Percentiles rank a stretch among this genome's conserved stretches.
phyloP scores from a whole-genome alignment of 2,797 vertebrate genomes.

The Austrolebias charrua region DNA sequence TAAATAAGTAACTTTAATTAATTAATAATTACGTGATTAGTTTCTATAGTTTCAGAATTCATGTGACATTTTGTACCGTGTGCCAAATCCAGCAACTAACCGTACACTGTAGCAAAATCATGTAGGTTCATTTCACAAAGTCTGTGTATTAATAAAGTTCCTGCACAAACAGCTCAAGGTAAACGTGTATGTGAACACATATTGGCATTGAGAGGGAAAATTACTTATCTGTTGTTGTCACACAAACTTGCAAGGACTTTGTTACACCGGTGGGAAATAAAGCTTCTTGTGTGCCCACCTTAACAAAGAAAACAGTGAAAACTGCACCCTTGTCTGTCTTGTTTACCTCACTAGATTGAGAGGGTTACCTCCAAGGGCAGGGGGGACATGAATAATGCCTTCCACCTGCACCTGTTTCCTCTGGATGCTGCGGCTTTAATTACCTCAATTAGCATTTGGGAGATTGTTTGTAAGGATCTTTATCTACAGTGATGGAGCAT shows the following conservation, averaged over 20 bases:
- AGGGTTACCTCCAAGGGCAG: slow-evolving; percentile 81
- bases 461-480: slow-evolving; percentile 80
- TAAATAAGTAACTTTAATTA: slow-evolving; percentile 27
- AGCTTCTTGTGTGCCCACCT: slow-evolving; percentile 61
- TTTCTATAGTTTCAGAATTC: slow-evolving; percentile 41
- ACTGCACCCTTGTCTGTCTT: slow-evolving; percentile 70
- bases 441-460: slow-evolving; percentile 84
- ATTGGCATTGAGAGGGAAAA: slow-evolving; percentile 40
- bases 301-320: slow-evolving; percentile 68
- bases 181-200: slow-evolving; percentile 45
- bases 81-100: slow-evolving; percentile 20
- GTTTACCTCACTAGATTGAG: slow-evolving; percentile 76
- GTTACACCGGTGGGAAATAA: slow-evolving; percentile 63
- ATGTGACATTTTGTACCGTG: background rate
- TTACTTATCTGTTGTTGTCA: slow-evolving; percentile 59
- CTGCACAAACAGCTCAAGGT: slow-evolving; percentile 41
- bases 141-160: slow-evolving; percentile 33
- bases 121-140: slow-evolving; percentile 16
- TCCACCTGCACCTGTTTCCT: slow-evolving; percentile 81
- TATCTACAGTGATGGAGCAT: slow-evolving; percentile 79
- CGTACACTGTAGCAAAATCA: slow-evolving; percentile 19
- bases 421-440: slow-evolving; percentile 80
- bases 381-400: slow-evolving; percentile 79
- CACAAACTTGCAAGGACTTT: slow-evolving; percentile 42
- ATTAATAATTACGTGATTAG: slow-evolving; percentile 34